phyloP scores from a whole-genome alignment of 2,888 invertebrate species.

The Phortica magna region DNA sequence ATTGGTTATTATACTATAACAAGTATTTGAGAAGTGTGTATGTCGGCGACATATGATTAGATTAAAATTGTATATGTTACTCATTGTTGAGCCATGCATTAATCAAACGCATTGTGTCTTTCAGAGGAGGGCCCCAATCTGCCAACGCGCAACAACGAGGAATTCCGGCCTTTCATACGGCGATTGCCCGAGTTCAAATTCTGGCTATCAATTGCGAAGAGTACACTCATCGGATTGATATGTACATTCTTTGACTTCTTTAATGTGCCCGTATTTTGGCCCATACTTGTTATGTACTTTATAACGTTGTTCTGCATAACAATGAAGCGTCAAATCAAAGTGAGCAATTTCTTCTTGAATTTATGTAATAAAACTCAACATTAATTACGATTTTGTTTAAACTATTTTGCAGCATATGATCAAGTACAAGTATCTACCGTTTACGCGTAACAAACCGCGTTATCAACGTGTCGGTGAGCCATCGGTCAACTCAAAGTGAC shows the following conservation, averaged over 20 bases:
- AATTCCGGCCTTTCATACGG: conserved; percentile 98
- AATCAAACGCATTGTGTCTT: conserved; percentile 38
- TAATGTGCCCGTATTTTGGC: conserved; percentile 99
- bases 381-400: background rate
- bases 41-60: no score
- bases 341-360: conserved; percentile 77
- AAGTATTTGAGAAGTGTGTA: no score
- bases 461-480: conserved; percentile 84
- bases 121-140: conserved; percentile 88
- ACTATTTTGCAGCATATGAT: conserved; percentile 95
- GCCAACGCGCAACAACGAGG: conserved; percentile 96
- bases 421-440: conserved; percentile 98
- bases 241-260: conserved; percentile 99
- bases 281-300: conserved; percentile 99
- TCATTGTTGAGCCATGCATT: background rate
- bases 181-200: conserved; percentile 99
- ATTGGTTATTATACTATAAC: background rate
- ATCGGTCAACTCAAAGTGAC: conserved; percentile 77
- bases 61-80: no score
- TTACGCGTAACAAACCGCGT: conserved; percentile 98
- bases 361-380: background rate
- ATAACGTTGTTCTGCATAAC: conserved; percentile 98
- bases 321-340: conserved; percentile 99
- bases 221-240: conserved; percentile 91
- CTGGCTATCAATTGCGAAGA: conserved; percentile 98